Percentiles rank a stretch among this genome's conserved stretches.
phyloP scores from a whole-genome alignment of 1,140 invertebrate species.

The Heliconius hewitsoni region DNA sequence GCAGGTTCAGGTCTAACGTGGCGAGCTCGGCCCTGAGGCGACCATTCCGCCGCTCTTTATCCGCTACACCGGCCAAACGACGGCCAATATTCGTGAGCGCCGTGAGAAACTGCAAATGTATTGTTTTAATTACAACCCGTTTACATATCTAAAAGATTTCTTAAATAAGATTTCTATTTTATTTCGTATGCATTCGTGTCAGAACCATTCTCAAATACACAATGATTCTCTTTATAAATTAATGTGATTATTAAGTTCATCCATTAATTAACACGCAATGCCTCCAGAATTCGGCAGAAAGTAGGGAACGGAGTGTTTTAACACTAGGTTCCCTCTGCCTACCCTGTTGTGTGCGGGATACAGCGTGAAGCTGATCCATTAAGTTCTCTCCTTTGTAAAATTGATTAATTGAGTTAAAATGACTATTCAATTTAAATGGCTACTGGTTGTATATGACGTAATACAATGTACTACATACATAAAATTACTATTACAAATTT shows the following conservation, averaged over 20 bases:
- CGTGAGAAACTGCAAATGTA: conserved; percentile 63
- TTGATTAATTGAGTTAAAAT: background rate
- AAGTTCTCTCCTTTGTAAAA: background rate
- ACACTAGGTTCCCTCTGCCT: no score
- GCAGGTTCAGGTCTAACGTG: conserved; percentile 97
- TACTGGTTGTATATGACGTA: background rate
- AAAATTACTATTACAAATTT: background rate
- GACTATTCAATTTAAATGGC: background rate
- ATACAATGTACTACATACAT: background rate
- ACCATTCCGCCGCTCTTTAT: conserved; percentile 96
- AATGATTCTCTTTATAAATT: background rate
- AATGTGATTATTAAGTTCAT: background rate
- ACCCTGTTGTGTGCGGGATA: no score
- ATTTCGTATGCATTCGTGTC: background rate
- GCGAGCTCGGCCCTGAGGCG: conserved; percentile 95
- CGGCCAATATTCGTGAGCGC: conserved; percentile 87
- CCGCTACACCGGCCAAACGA: conserved; percentile 92
- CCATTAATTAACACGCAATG: no score
- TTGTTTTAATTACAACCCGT: background rate
- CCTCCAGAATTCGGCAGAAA: no score
- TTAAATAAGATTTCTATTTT: conserved; percentile 1
- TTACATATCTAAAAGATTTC: background rate
- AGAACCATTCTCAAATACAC: background rate
- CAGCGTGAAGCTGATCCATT: no score
- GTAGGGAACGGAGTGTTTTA: no score